Evolutionary conservation across 2,888 invertebrate species (phyloP), one percentile per base, ranked within the genome.

Genomic region (Dicyrtomina minuta): DNA sequence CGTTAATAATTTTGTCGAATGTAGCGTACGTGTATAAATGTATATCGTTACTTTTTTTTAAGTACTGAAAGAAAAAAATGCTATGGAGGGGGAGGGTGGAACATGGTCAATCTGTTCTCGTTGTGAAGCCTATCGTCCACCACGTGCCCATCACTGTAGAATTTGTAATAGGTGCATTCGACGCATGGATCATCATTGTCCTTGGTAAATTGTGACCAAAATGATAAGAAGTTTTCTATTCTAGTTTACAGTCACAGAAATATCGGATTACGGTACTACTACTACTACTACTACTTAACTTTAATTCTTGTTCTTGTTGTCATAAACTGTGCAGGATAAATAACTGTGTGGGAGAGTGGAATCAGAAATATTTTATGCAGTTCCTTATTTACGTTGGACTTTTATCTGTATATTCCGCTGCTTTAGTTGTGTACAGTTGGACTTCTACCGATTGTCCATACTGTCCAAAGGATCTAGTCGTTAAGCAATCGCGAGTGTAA

Each of bases 321-420:
- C 20, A 17, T 51, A n/a, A n/a, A n/a, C n/a, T n/a, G n/a, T 79
- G 8, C 77, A 85, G 87, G 92, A 93, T 94, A 59, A 95, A 95
- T 81, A 95, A 95, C 82, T 94, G 94, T 82, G 92, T 94, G 5
- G 94, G 93, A 55, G 93, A 94, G 83, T 87, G 88, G 79, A 94
- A 95, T 84, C 93, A 94, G 83, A 93, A 93, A 82, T 93, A 90
- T 83, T 94, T 94, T 82, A 87, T 94, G 75, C 91, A 94, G 80
- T 94, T 94, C 84, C 84, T 92, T 73, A 84, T 92, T 51, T 93
- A 91, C 81, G 91, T 91, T 71, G 90, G 89, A 67, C 82, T 86
- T 56, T 81, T 89, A 71, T 85, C 88, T 1, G 76, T 85, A 0
- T 90, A 91, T 81, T 88, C 90, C 10, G 85, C 90, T 51, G 83